phyloP scores from a whole-genome alignment of 2,888 invertebrate genomes.

The Philereme vetulata region DNA sequence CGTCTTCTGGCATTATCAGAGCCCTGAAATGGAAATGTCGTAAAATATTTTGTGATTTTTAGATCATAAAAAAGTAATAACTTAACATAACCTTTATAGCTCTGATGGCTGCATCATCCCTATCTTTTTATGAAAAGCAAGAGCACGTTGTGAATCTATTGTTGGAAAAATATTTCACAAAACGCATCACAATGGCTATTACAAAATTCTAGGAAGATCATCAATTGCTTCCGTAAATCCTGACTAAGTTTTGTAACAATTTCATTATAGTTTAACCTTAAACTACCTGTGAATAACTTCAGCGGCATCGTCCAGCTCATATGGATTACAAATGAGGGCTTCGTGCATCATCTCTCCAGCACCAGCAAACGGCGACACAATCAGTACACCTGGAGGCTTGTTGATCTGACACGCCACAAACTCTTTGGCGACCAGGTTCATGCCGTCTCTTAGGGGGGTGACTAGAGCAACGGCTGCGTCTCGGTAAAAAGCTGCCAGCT shows the following conservation, averaged over 20 bases:
- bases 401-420: constrained; percentile 97
- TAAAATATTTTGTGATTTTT: background rate
- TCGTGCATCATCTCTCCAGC: constrained; percentile 98
- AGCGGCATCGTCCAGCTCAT: constrained; percentile 93
- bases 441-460: constrained; percentile 94
- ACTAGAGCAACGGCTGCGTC: constrained; percentile 94
- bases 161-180: too few relatives aligned
- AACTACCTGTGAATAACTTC: constrained; percentile 90
- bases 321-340: constrained; percentile 94
- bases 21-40: constrained; percentile 80
- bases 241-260: too few relatives aligned
- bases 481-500: constrained; percentile 93
- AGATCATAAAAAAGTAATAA: too few relatives aligned
- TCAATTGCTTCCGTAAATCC: too few relatives aligned
- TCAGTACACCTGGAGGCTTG: constrained; percentile 92
- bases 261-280: too few relatives aligned
- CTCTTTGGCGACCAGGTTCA: constrained; percentile 97
- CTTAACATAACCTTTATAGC: too few relatives aligned
- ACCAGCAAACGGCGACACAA: constrained; percentile 95
- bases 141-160: too few relatives aligned
- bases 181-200: too few relatives aligned
- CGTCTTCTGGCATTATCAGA: constrained; percentile 95
- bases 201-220: too few relatives aligned
- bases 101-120: too few relatives aligned
- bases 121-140: too few relatives aligned